Conservation (phyloP, 2,888 invertebrate species). For the Catocala fraxini region DNA sequence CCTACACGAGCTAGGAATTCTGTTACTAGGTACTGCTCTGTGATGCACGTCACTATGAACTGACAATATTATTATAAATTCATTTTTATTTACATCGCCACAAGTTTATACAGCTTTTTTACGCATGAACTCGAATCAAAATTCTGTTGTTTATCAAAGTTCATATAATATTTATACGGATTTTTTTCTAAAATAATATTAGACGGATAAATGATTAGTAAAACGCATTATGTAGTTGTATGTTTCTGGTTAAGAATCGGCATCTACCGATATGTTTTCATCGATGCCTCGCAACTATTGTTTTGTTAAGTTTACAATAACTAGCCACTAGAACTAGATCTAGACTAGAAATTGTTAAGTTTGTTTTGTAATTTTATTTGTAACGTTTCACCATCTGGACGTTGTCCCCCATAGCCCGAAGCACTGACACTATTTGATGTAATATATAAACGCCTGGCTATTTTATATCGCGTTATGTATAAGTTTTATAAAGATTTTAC, state of each 20-base stretch:
- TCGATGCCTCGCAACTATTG: conserved; percentile 55
- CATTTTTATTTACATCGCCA: conserved; percentile 20
- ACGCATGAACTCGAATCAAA: conserved; percentile 51
- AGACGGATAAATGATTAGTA: conserved; percentile 39
- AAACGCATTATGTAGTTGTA: conserved; percentile 29
- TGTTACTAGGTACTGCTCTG: conserved; percentile 15
- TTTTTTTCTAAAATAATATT: conserved; percentile 29
- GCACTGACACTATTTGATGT: conserved; percentile 58
- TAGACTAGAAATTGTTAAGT: conserved; percentile 55
- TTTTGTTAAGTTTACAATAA: conserved; percentile 55
- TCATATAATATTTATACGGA: conserved; percentile 36
- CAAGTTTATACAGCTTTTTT: conserved; percentile 35
- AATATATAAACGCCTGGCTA: conserved; percentile 64
- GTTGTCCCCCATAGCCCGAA: conserved; percentile 51
- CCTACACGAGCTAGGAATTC: conserved; percentile 48
- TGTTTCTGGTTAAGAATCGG: conserved; percentile 39
- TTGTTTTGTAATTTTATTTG: conserved; percentile 49
- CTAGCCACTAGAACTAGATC: conserved; percentile 45
- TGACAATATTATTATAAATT: conserved; percentile 29
- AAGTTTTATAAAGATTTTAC: conserved; percentile 84
- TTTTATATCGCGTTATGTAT: conserved; percentile 72
- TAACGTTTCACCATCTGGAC: conserved; percentile 49
- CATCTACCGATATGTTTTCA: conserved; percentile 63
- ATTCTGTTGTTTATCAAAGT: conserved; percentile 46
- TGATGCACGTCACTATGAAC: conserved; percentile 25